Base-by-base conservation (phyloP, 2,888 invertebrate genomes). In the Pteria penguin region DNA sequence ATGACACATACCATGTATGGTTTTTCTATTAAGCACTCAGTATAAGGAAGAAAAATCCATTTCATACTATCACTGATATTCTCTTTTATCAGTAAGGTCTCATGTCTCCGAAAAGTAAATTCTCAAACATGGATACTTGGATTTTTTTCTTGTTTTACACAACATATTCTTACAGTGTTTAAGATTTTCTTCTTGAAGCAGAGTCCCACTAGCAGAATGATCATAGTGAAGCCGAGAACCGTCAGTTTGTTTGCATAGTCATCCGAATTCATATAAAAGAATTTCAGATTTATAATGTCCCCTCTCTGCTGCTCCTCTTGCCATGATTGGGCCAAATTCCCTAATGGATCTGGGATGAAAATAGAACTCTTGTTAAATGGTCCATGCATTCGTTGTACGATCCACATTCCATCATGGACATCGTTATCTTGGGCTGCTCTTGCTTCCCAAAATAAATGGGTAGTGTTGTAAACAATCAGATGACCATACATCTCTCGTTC, bases 401-500 rank as follows among this genome's bases (percentile, higher is more conserved):
- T 76, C 82, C 82, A 84, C 14, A 87, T 79, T 52, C 78, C 81
- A 36, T 89, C 89, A 14, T 88, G 76, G 31, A 83, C 72, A 71
- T 84, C 83, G 69, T 87, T 87, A 67, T 84, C 86, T 29, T 62
- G 63, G n/a, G 85, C 86, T 57, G 82, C 82, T 72, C 82, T 69
- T 4, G 85, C 86, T 71, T 86, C 85, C 89, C 89, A 89, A 31
- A 81, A 78, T 3, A 89, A 75, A 71, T 88, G 87, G 14, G 86
- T 84, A 4, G 82, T 81, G 78, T 89, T 88, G 31, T 80, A 78
- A 14, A 87, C 79, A 31, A 81, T 81, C 14, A 89, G 76, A 24
- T 80, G 79, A 18, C 84, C 88, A 75, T 84, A 88, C 1, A 86
- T 79, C 71, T 89, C 89, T 52, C 81, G 84, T 4, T 81, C 78